These are phyloP conservation scores for Sebastiscus tertius DNA, from an alignment of 2,797 vertebrate genomes.

Conservation along the genomic window DNA sequence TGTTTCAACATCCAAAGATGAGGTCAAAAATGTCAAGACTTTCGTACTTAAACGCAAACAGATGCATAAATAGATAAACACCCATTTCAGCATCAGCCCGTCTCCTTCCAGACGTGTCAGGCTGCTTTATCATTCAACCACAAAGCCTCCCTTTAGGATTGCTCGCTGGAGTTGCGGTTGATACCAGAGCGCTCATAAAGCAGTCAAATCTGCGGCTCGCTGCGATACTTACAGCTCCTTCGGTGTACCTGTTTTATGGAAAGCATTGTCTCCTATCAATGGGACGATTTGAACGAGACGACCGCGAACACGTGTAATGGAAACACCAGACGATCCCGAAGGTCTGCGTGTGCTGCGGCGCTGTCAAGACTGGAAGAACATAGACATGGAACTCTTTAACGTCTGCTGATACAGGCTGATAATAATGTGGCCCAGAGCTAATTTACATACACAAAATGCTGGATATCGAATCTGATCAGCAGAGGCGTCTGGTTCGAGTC, in stretches of 20 bases:
- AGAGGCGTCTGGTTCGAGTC: not conserved
- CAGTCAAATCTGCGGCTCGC: slow-evolving; percentile 24
- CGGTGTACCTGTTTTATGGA: slow-evolving; percentile 33
- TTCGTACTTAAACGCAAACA: not conserved
- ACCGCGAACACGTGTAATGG: not conserved
- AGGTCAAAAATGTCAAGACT: not conserved
- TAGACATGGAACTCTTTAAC: not conserved
- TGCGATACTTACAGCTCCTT: slow-evolving; percentile 49
- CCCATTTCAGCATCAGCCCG: not conserved
- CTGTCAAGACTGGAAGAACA: slow-evolving; percentile 1
- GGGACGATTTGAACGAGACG: slow-evolving; percentile 2
- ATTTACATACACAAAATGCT: slow-evolving; percentile 26
- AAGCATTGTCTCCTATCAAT: slow-evolving; percentile 22
- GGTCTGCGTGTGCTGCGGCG: slow-evolving; percentile 3
- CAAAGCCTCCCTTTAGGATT: slow-evolving; percentile 44
- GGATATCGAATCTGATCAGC: slow-evolving; percentile 10
- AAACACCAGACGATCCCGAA: slow-evolving; percentile 42
- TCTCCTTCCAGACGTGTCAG: slow-evolving; percentile 13
- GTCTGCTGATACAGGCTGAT: not conserved
- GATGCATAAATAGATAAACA: slow-evolving; percentile 6
- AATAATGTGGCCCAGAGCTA: not conserved
- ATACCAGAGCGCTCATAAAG: slow-evolving; percentile 47
- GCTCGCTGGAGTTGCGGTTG: not conserved
- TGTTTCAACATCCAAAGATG: not conserved
- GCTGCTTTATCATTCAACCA: slow-evolving; percentile 44